Base-by-base conservation (phyloP, 2,797 vertebrate genomes). In the Clarias platycephalus region DNA sequence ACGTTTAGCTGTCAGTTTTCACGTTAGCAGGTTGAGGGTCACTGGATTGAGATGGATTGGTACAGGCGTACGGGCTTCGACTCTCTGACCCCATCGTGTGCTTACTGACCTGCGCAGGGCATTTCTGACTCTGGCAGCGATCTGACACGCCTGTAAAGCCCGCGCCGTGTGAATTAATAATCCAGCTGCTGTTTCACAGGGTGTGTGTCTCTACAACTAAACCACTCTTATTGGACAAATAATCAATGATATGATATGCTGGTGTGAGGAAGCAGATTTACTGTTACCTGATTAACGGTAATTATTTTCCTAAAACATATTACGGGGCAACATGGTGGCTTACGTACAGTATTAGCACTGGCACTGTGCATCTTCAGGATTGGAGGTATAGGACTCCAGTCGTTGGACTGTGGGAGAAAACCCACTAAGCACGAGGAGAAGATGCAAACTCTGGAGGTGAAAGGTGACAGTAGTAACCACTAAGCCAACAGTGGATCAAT, bases 81-180 rank as follows among this genome's bases (percentile, higher is more conserved):
- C 83, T 76, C 34, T 79, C 80, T 81, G 88, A 86, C 87, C 86
- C 66, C 86, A 88, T 81, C 77, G 26, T 83, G 5, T 87, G 88
- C 92, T 88, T 89, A 89, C 88, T 86, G 75, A 87, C 85, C 85
- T 80, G 88, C 86, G 75, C 89, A 88, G 88, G 86, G 91, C 88
- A 86, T 90, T 92, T 90, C 91, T 92, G 90, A 94, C 92, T 91
- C 91, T 89, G 88, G 91, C 90, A 77, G 92, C 93, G 92, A 94
- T 92, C 85, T 91, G 89, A 89, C 83, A 82, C 90, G 92, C 92
- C 92, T 88, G 88, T 83, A 83, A 89, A 91, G 92, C 91, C 91
- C 82, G 88, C 90, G 91, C 90, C 91, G 90, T 91, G 93, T 95
- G 93, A 94, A 95, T 95, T 94, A 94, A 93, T 93, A 94, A 92